Evolutionary conservation across 2,888 invertebrate species (phyloP).

Genomic region (Pyrrhia umbra): DNA sequence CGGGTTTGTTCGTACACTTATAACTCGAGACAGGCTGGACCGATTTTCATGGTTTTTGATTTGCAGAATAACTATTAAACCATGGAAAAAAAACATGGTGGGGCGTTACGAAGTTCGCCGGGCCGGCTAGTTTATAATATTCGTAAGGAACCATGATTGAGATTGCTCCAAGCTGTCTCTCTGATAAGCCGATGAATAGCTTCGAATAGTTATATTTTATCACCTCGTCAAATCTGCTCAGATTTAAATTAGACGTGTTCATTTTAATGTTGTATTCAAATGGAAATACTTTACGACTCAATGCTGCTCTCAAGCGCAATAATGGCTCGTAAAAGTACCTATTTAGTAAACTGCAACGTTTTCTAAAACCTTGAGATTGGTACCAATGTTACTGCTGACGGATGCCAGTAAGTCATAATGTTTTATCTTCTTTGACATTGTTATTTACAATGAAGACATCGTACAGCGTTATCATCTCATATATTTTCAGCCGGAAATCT

Average conservation of each 20-base stretch:
- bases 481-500: background rate
- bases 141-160: too few species aligned
- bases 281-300: constrained; percentile 45
- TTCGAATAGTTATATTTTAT: constrained; percentile 29
- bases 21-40: too few species aligned
- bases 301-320: constrained; percentile 30
- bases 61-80: too few species aligned
- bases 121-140: too few species aligned
- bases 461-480: background rate
- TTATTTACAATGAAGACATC: constrained; percentile 14
- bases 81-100: too few species aligned
- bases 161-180: constrained; percentile 29
- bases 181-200: constrained; percentile 11
- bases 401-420: constrained; percentile 6
- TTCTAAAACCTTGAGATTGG: constrained; percentile 39
- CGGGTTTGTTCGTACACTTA: too few species aligned
- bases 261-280: constrained; percentile 38
- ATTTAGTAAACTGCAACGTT: constrained; percentile 51
- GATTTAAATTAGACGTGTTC: constrained; percentile 31
- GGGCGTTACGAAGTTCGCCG: too few species aligned
- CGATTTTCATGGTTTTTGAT: too few species aligned
- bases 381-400: constrained; percentile 14
- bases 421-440: constrained; percentile 20
- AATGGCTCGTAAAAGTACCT: constrained; percentile 37
- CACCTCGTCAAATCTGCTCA: constrained; percentile 11